Evolutionary conservation across 2,797 vertebrate species (phyloP).

Genomic region (Crocodylus rhombifer): DNA sequence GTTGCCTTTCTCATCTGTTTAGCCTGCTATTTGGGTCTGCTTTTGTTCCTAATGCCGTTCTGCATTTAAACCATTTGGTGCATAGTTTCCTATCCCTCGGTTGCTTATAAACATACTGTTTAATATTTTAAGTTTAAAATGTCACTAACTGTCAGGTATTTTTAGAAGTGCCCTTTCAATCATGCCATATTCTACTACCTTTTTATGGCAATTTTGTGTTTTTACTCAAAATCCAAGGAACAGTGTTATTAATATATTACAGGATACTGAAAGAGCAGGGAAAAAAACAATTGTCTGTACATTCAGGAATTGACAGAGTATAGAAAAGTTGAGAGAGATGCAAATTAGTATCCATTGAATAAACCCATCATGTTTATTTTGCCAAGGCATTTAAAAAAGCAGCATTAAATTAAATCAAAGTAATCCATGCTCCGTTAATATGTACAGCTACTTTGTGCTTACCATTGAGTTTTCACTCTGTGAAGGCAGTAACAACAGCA

Average conservation of each 20-base stretch:
- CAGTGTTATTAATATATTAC: constrained; percentile 27
- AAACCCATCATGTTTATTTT: constrained; percentile 45
- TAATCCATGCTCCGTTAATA: neutral
- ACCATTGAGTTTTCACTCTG: constrained; percentile 60
- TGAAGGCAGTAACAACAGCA: constrained; percentile 66
- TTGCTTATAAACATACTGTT: constrained; percentile 8
- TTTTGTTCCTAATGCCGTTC: neutral
- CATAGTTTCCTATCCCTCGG: neutral
- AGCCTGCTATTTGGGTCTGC: neutral
- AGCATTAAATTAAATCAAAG: constrained; percentile 36
- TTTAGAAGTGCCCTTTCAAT: neutral
- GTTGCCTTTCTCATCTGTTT: constrained; percentile 31
- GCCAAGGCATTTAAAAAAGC: neutral
- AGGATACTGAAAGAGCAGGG: neutral
- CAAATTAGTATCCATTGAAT: neutral
- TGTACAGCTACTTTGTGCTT: constrained; percentile 44
- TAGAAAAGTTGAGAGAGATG: constrained; percentile 21
- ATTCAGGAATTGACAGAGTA: neutral
- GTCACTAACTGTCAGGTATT: neutral
- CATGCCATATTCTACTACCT: neutral
- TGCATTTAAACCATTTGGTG: neutral
- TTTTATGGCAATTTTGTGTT: constrained; percentile 25
- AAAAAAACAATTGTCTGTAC: constrained; percentile 17
- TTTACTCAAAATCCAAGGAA: neutral
- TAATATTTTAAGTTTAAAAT: neutral